Evolutionary conservation across 2,113 vertebrate species (phyloP).

Genomic region (Hiodon alosoides): DNA sequence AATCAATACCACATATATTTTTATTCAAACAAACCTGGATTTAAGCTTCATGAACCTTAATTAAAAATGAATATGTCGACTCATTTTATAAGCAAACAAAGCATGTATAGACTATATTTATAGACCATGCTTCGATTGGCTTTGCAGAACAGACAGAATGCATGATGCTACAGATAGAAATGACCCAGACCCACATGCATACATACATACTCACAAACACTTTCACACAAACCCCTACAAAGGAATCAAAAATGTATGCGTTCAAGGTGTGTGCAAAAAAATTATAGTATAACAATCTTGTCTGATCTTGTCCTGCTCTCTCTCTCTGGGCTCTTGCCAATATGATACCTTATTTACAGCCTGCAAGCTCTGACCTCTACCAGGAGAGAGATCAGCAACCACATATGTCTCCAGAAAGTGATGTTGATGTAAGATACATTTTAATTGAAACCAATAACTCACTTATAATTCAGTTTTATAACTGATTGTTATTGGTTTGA

Average conservation of each 20-base stretch:
- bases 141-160: neutral
- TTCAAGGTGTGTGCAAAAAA: too few relatives aligned
- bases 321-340: conserved; percentile 10
- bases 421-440: conserved; percentile 63
- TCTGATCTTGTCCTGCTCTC: too few relatives aligned
- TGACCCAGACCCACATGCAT: conserved; percentile 1
- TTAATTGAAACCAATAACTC: neutral
- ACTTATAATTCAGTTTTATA: neutral
- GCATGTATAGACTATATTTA: neutral
- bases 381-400: conserved; percentile 45
- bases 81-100: neutral
- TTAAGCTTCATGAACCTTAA: neutral
- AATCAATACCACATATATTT: too few relatives aligned
- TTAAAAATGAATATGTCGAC: neutral
- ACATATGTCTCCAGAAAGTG: conserved; percentile 57
- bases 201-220: conserved; percentile 1
- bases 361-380: conserved; percentile 43
- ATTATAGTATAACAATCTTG: too few relatives aligned
- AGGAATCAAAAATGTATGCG: too few relatives aligned
- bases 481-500: neutral
- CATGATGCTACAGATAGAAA: neutral
- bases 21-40: too few relatives aligned
- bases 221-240: too few relatives aligned
- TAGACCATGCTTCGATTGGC: conserved; percentile 9
- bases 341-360: conserved; percentile 39